These are phyloP conservation scores for Trachelus tabidus DNA, from an alignment of 2,888 invertebrate genomes.

Conservation along the genomic window DNA sequence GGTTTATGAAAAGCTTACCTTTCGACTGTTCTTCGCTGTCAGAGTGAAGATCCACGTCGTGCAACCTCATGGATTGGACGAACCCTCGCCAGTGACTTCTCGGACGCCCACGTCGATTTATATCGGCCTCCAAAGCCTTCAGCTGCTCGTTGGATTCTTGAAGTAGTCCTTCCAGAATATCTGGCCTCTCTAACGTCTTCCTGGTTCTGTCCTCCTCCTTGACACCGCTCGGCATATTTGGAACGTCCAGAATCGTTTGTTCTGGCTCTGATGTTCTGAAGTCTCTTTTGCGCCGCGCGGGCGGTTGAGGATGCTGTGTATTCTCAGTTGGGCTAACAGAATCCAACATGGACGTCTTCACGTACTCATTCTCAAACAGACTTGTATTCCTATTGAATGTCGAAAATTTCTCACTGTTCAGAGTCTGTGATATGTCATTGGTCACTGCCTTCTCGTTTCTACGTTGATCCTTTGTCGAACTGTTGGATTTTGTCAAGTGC, in stretches of 20 bases:
- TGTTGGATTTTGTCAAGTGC: not conserved
- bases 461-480: not conserved
- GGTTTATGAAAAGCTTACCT: constrained; percentile 36
- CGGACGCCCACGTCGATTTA: constrained; percentile 41
- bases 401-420: not conserved
- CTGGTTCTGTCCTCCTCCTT: not conserved
- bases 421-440: not conserved
- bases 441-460: constrained; percentile 12
- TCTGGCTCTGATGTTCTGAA: constrained; percentile 15
- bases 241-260: not conserved
- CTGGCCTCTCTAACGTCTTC: constrained; percentile 43
- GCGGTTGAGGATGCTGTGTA: constrained; percentile 23
- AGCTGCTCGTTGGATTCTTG: constrained; percentile 53
- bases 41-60: constrained; percentile 54
- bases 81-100: constrained; percentile 55
- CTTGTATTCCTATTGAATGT: not conserved
- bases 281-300: constrained; percentile 24
- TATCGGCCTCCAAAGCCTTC: constrained; percentile 47
- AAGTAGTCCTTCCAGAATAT: constrained; percentile 55
- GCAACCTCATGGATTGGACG: constrained; percentile 55
- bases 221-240: no score
- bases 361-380: constrained; percentile 21
- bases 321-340: not conserved
- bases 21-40: constrained; percentile 57
- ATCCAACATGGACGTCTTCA: constrained; percentile 33